These are phyloP conservation scores for Hipposideros larvatus DNA, from an alignment of 2,797 vertebrate genomes.

Conservation along the genomic window DNA sequence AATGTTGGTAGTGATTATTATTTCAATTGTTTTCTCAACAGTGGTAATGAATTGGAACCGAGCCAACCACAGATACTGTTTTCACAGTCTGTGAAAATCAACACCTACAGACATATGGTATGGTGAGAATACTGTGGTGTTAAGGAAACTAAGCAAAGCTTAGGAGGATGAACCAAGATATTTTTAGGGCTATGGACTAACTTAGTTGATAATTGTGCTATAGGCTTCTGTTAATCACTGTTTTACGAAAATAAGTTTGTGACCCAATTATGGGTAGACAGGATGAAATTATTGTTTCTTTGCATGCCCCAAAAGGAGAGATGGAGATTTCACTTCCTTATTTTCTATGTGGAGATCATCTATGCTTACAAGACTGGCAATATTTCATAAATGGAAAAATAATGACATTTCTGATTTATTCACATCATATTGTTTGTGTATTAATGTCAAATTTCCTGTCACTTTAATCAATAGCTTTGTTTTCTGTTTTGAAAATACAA, in stretches of 20 bases:
- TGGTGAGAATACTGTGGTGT: not conserved
- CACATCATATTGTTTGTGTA: not conserved
- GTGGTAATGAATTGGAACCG: not conserved
- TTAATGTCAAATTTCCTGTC: conserved; percentile 37
- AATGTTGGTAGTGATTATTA: not conserved
- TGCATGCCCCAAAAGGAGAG: not conserved
- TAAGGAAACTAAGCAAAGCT: not conserved
- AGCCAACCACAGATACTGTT: not conserved
- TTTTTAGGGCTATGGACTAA: not conserved
- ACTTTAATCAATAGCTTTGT: conserved; percentile 15
- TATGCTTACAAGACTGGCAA: not conserved
- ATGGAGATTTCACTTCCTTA: not conserved
- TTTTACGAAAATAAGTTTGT: conserved; percentile 21
- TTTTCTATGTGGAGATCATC: not conserved
- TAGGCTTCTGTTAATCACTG: not conserved
- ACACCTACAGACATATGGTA: not conserved
- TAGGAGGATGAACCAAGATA: not conserved
- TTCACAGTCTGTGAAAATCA: not conserved
- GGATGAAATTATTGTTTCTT: not conserved
- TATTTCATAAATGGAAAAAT: conserved; percentile 46
- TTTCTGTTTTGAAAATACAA: conserved; percentile 43
- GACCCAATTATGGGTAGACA: not conserved
- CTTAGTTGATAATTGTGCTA: not conserved
- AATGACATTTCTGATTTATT: conserved; percentile 39
- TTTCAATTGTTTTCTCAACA: not conserved